phyloP scores from a whole-genome alignment of 2,888 invertebrate species.

The Microctonus hyperodae region DNA sequence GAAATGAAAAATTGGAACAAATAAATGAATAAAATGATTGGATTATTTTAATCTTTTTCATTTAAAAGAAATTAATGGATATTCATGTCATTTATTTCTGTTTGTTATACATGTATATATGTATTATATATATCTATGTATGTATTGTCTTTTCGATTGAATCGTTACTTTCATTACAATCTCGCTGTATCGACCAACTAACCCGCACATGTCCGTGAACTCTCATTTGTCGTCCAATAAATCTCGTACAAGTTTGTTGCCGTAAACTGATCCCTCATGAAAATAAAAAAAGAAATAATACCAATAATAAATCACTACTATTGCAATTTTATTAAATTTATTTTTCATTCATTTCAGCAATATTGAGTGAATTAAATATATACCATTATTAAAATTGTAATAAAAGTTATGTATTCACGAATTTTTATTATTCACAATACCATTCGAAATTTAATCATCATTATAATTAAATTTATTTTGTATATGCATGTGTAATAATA shows the following conservation, averaged over 20 bases:
- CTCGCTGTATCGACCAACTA: slow-evolving; percentile 8
- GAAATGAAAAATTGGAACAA: too few relatives aligned
- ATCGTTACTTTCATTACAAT: slow-evolving; percentile 10
- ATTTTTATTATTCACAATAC: too few relatives aligned
- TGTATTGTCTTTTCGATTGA: not conserved
- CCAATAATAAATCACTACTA: not conserved
- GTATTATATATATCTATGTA: not conserved
- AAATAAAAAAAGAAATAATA: not conserved
- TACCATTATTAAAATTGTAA: not conserved
- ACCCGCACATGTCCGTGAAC: slow-evolving; percentile 15
- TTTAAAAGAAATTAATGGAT: not conserved
- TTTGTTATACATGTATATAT: not conserved
- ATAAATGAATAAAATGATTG: not conserved
- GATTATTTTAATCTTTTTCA: not conserved
- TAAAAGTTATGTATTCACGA: too few relatives aligned
- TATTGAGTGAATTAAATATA: not conserved
- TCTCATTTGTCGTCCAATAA: slow-evolving; percentile 14
- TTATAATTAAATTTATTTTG: too few relatives aligned
- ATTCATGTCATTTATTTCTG: not conserved
- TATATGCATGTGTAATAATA: too few relatives aligned
- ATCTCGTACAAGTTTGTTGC: slow-evolving; percentile 3
- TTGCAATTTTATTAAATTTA: not conserved
- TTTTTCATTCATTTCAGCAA: not conserved
- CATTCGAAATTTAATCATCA: too few relatives aligned
- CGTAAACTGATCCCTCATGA: not conserved